A percentile compares a stretch with the other conserved stretches of the same genome.
Conservation (phyloP, 1,140 invertebrate species). For the Anadara kagoshimensis region DNA sequence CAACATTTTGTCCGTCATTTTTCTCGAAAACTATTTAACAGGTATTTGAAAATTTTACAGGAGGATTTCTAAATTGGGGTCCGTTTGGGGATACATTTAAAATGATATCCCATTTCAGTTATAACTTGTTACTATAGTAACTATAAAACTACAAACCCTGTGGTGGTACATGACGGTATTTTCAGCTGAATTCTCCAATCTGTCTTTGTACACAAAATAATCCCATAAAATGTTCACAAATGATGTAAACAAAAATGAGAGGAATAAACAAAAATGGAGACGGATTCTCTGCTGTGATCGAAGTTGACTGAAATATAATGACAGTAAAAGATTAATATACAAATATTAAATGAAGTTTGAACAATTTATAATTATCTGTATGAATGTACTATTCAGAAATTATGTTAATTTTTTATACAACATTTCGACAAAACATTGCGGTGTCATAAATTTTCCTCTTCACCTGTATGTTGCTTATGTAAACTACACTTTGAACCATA, state of each 20-base stretch:
- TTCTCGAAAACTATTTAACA: too few species aligned
- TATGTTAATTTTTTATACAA: too few species aligned
- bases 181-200: slow-evolving; percentile 46
- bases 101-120: neutral
- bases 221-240: slow-evolving; percentile 73
- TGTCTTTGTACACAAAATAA: slow-evolving; percentile 70
- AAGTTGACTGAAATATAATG: slow-evolving; percentile 20
- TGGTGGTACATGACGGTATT: slow-evolving; percentile 40
- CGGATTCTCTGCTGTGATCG: slow-evolving; percentile 68
- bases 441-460: too few species aligned
- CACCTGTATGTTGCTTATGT: too few species aligned
- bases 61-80: neutral
- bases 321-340: neutral
- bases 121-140: too few species aligned
- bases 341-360: too few species aligned
- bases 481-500: too few species aligned
- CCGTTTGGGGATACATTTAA: neutral
- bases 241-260: slow-evolving; percentile 75
- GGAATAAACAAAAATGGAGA: slow-evolving; percentile 77
- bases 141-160: slow-evolving; percentile 10
- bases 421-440: too few species aligned
- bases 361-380: too few species aligned
- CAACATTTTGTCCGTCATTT: too few species aligned
- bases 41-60: too few species aligned
- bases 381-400: too few species aligned